Evolutionary conservation across 1,140 invertebrate species (phyloP).

Genomic region (Drosophila orena): DNA sequence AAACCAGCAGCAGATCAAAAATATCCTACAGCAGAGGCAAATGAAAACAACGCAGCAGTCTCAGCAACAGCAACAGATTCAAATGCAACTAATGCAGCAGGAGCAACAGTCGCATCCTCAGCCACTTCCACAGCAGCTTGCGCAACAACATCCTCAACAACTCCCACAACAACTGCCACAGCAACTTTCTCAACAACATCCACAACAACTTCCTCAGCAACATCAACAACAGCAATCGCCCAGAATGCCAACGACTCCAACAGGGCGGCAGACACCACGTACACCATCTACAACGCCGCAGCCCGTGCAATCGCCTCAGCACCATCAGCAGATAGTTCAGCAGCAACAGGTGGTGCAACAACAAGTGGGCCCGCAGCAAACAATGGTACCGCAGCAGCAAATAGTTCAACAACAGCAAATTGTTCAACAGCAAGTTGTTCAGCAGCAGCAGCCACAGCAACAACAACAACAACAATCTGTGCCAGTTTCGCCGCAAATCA

Average conservation of each 20-base stretch:
- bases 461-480: slow-evolving; percentile 61
- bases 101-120: slow-evolving; percentile 53
- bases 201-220: slow-evolving; percentile 10
- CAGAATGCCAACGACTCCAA: slow-evolving; percentile 59
- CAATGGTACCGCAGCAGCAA: slow-evolving; percentile 42
- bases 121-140: slow-evolving; percentile 44
- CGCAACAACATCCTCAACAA: slow-evolving; percentile 41
- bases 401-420: slow-evolving; percentile 52
- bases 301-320: slow-evolving; percentile 70
- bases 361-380: slow-evolving; percentile 38
- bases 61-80: slow-evolving; percentile 51
- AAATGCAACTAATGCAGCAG: slow-evolving; percentile 46
- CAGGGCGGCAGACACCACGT: slow-evolving; percentile 69
- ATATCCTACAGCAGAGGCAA: slow-evolving; percentile 67
- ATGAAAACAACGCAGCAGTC: slow-evolving; percentile 55
- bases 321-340: slow-evolving; percentile 37
- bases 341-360: slow-evolving; percentile 48
- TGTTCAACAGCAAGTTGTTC: slow-evolving; percentile 39
- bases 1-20: slow-evolving; percentile 67
- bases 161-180: slow-evolving; percentile 30
- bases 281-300: slow-evolving; percentile 72
- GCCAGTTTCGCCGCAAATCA: slow-evolving; percentile 73
- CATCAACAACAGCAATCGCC: slow-evolving; percentile 61
- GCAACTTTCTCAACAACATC: background rate
- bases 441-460: slow-evolving; percentile 54